phyloP scores from a whole-genome alignment of 2,888 invertebrate species.

The Oscheius onirici region DNA sequence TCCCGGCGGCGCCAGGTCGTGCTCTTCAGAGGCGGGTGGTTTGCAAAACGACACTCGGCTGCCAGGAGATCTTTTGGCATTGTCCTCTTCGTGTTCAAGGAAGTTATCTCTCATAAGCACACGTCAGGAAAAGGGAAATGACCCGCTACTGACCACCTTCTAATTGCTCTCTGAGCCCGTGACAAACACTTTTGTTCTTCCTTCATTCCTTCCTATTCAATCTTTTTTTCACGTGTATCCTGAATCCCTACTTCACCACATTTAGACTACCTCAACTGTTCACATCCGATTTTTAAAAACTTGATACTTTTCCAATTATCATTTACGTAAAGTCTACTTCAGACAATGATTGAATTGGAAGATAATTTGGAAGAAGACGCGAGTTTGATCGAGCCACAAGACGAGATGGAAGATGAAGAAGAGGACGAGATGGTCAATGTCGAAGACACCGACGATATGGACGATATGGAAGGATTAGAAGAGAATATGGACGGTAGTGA shows the following conservation, averaged over 20 bases:
- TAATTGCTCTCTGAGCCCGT: background rate
- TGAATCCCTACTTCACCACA: too few species aligned
- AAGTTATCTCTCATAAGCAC: background rate
- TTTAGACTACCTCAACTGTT: too few species aligned
- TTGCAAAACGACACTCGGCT: background rate
- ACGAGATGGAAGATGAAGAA: slow-evolving; percentile 29
- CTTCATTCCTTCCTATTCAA: background rate
- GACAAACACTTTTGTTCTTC: background rate
- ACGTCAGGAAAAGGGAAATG: background rate
- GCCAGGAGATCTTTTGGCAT: background rate
- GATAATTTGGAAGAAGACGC: slow-evolving; percentile 17
- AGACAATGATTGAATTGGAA: slow-evolving; percentile 24
- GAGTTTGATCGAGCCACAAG: slow-evolving; percentile 24
- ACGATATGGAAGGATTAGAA: slow-evolving; percentile 7
- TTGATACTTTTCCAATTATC: too few species aligned
- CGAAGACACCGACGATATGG: slow-evolving; percentile 37
- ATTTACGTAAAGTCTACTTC: too few species aligned
- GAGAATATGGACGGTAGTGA: slow-evolving; percentile 24
- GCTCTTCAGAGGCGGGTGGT: background rate
- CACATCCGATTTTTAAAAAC: too few species aligned
- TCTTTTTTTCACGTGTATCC: too few species aligned
- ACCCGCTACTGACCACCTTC: background rate
- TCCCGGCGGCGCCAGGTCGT: background rate
- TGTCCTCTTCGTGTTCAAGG: background rate
- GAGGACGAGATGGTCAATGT: slow-evolving; percentile 30